Base-by-base conservation (phyloP, 2,113 vertebrate species). In the Scortum barcoo region DNA sequence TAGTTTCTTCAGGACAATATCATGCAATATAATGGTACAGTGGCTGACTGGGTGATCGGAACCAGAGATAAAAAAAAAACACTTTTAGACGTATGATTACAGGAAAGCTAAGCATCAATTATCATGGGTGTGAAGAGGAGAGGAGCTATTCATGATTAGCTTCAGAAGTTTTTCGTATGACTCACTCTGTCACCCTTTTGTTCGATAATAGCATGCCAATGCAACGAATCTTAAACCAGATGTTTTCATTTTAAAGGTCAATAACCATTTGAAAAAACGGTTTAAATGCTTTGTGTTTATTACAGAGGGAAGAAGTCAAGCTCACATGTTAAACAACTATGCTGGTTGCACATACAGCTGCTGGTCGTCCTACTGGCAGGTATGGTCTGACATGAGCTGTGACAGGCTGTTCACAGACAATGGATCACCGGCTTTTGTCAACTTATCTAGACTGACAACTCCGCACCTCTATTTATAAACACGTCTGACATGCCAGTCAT, bases 351-450 rank as follows among this genome's bases (percentile, higher is more conserved):
- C 48, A 73, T 80, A 14, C 63, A 57, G 46, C 71, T 93, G 17
- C 40, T 93, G 16, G 2, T 91, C 12, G 3, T 84, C 57, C 22
- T 93, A 4, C 48, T 90, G 40, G 50, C 85, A 89, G 93, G 92
- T 94, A 82, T 68, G 38, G 0, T 66, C 12, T 71, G 36, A 76
- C 62, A 61, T 50, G n/a, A 74, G 20, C 13, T 5, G 14, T 72
- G 40, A 70, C 13, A 33, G 5, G 14, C 13, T 71, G 14, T 26
- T 22, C 38, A n/a, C 50, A 71, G 68, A 80, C 38, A 75, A 61
- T 46, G 24, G 42, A 79, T 0, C 1, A 1, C 12, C 28, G 30
- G 5, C 3, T 11, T 73, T 53, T 71, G 9, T 56, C 30, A 20
- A 8, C 3, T 36, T 33, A 84, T 46, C 69, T 73, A 17, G 46